These are phyloP conservation scores for Leptarthrus brevirostris DNA, from an alignment of 2,888 invertebrate species.

Conservation along the genomic window DNA sequence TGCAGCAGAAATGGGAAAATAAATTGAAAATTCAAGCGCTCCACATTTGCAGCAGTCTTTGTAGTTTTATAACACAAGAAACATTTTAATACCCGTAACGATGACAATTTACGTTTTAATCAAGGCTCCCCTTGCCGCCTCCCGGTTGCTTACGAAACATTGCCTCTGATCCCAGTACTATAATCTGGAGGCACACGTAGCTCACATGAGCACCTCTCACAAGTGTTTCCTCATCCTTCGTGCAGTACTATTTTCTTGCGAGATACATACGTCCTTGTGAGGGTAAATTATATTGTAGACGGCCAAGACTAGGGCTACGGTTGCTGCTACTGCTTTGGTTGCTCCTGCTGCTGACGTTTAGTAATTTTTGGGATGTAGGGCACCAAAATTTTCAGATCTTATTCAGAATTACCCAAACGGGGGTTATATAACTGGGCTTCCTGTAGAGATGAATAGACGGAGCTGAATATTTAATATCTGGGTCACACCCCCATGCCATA, in stretches of 20 bases:
- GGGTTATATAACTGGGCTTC: constrained; percentile 6
- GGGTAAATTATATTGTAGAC: too few relatives aligned
- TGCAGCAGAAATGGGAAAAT: constrained; percentile 34
- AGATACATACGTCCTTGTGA: too few relatives aligned
- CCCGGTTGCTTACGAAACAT: neutral
- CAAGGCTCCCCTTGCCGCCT: neutral
- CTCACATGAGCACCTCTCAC: neutral
- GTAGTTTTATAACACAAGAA: constrained; percentile 36
- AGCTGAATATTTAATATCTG: constrained; percentile 19
- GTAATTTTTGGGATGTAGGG: constrained; percentile 29
- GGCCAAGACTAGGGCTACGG: too few relatives aligned
- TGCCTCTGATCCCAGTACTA: constrained; percentile 17
- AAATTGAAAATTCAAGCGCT: constrained; percentile 41
- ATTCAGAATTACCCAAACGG: neutral
- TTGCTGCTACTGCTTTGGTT: neutral
- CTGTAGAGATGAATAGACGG: constrained; percentile 14
- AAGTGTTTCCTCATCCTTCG: too few relatives aligned
- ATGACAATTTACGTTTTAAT: constrained; percentile 43
- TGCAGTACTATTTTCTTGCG: too few relatives aligned
- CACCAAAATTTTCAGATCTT: constrained; percentile 18
- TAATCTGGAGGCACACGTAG: neutral
- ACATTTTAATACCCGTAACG: constrained; percentile 43
- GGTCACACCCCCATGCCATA: constrained; percentile 23
- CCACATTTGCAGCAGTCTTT: constrained; percentile 19
- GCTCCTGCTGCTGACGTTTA: constrained; percentile 18